Base-by-base conservation (phyloP, 2,113 vertebrate genomes). In the Colossoma macropomum region DNA sequence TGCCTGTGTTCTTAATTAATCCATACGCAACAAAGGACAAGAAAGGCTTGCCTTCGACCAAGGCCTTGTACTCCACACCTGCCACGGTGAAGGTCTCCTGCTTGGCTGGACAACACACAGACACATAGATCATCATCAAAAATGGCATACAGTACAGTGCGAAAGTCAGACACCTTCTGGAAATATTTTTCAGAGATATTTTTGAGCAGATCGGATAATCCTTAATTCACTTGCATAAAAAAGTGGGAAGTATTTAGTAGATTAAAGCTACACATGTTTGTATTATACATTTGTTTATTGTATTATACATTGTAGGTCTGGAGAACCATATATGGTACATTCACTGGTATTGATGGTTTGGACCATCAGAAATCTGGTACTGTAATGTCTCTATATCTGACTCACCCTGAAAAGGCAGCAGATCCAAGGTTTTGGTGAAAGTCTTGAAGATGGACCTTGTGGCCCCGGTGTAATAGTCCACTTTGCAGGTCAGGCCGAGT, bases 391-490 rank as follows among this genome's bases (percentile, higher is more conserved):
- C 23, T 41, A 16, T 17, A 19, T 10, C 45, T 0, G 0, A 66
- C 92, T 90, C 84, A 93, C 92, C 84, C 52, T 86, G 28, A 0
- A 19, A 9, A 4, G 83, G 60, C 0, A 65, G 13, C 65, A 92
- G 30, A 0, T 77, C 65, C 63, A 87, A 59, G 0, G 0, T 16
- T 15, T 89, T 69, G 13, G 10, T 3, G 10, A 93, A 83, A 0
- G 89, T 89, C 84, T 92, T 96, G 92, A 97, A 95, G 54, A 93
- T 87, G 0, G 0, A 79, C 63, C 92, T 91, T 0, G 74, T 3
- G 13, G 97, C 94, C 0, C 97, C 97, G 0, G 97, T 98, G 80
- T 99, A 99, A 91, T 94, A 97, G 54, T 92, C 84, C 27, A 96
- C 86, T 12, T 90, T 94, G 38, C 93, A 93, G 0, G 91, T 90